Base-by-base conservation (phyloP, 2,113 vertebrate genomes). In the Chrysochloris asiatica region DNA sequence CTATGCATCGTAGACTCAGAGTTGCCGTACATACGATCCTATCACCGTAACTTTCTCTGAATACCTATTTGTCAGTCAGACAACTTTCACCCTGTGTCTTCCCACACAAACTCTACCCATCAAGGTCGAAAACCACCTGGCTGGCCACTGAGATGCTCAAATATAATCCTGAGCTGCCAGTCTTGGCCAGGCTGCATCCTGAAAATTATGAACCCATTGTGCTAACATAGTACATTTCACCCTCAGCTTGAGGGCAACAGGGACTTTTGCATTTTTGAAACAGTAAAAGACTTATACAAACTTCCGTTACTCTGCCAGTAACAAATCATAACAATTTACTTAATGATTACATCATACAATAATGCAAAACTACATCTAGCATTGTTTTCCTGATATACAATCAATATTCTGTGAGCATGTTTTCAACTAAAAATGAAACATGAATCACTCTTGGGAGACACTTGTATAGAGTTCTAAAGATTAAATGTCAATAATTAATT, bases 71-170 rank as follows among this genome's bases (percentile, higher is more conserved):
- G 17, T 2, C 26, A 47, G 54, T 8, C 28, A 13, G 48, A 3
- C 28, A 38, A 8, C 28, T 33, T 41, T 8, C 14, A 36, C 0
- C 9, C 16, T 7, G 4, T 5, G 22, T 2, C 8, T 48, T 28
- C n/a, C 73, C 5, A 3, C 1, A 0, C 9, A 21, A 19, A 11
- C 1, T 2, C 1, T 24, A 3, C 48, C 10, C 10, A 0, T 6
- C 3, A 2, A 3, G 8, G 14, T 19, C 10, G 16, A 4, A 24
- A 1, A 21, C 9, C 17, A 12, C 8, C 26, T 79, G 48, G 26
- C 47, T 41, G 10, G 9, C 8, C 0, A 0, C 10, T 30, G 6
- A 6, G 7, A 5, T 7, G 6, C 24, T 30, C 11, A 10, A n/a
- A n/a, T n/a, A n/a, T n/a, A n/a, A n/a, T n/a, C n/a, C n/a, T n/a